Evolutionary conservation across 2,797 vertebrate species (phyloP).

Genomic region (Yasuhikotakia modesta): DNA sequence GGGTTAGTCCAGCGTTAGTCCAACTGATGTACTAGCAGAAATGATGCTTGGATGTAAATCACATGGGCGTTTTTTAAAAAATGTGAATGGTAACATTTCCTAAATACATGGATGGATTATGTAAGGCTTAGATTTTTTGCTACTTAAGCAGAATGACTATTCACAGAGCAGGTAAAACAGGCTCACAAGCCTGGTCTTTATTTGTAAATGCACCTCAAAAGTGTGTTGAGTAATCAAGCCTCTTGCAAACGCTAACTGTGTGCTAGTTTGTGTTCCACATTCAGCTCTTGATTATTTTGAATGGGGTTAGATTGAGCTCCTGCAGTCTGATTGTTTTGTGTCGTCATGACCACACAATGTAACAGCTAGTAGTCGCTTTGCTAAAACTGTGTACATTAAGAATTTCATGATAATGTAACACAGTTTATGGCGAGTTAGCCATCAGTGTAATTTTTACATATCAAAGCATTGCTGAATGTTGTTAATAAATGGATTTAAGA

Average conservation of each 20-base stretch:
- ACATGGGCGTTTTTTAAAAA: background rate
- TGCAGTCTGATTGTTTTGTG: background rate
- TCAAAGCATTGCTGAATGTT: too few species aligned
- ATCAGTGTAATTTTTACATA: too few species aligned
- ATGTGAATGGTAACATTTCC: too few species aligned
- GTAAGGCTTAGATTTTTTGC: slow-evolving; percentile 28
- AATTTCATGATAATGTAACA: too few species aligned
- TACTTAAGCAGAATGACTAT: slow-evolving; percentile 34
- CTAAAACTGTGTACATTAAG: too few species aligned
- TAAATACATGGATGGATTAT: background rate
- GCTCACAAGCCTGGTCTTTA: slow-evolving; percentile 1
- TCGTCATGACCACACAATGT: background rate
- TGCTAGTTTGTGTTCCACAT: background rate
- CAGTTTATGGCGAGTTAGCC: too few species aligned
- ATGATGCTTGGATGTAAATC: background rate
- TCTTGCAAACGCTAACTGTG: background rate
- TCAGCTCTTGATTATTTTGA: slow-evolving; percentile 9
- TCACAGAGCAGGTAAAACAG: slow-evolving; percentile 24
- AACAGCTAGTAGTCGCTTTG: background rate
- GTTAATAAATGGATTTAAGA: too few species aligned
- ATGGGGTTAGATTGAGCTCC: background rate
- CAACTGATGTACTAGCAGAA: too few species aligned
- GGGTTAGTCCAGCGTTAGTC: background rate
- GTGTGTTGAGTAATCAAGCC: background rate
- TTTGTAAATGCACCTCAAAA: slow-evolving; percentile 5